phyloP scores from a whole-genome alignment of 2,113 vertebrate species.

The Trogon melanurus region DNA sequence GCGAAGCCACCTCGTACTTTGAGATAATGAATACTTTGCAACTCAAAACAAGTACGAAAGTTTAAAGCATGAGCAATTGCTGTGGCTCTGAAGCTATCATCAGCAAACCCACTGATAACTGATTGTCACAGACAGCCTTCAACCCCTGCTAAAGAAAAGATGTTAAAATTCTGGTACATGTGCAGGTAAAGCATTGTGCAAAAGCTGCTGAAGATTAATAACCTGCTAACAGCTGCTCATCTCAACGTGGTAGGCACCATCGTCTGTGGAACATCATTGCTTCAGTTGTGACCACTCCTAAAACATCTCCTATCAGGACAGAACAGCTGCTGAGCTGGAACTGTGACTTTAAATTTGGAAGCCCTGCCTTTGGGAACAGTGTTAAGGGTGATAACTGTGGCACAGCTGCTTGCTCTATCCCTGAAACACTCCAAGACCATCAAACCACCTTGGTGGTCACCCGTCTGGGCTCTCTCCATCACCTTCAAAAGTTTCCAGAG shows the following conservation, averaged over 20 bases:
- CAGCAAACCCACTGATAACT: neutral
- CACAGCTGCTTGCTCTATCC: neutral
- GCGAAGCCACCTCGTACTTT: rapidly evolving
- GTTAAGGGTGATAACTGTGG: neutral
- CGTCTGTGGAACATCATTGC: neutral
- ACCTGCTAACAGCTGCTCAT: neutral
- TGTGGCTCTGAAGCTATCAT: neutral
- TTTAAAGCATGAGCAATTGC: neutral
- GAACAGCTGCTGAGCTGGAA: neutral
- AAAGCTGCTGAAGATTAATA: neutral
- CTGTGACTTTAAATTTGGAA: neutral
- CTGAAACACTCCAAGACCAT: neutral
- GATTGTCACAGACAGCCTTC: neutral
- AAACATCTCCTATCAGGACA: neutral
- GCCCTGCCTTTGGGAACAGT: neutral
- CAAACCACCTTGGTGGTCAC: neutral
- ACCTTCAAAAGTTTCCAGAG: neutral
- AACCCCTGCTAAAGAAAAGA: rapidly evolving
- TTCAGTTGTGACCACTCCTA: neutral
- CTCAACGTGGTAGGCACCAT: neutral
- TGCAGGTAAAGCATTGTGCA: neutral
- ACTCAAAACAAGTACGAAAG: neutral
- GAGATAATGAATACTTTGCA: neutral
- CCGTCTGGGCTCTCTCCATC: neutral
- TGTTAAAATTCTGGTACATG: neutral